Percentiles rank a stretch among this genome's conserved stretches.
Conservation (phyloP, 1,140 invertebrate genomes). For the Homarus americanus region DNA sequence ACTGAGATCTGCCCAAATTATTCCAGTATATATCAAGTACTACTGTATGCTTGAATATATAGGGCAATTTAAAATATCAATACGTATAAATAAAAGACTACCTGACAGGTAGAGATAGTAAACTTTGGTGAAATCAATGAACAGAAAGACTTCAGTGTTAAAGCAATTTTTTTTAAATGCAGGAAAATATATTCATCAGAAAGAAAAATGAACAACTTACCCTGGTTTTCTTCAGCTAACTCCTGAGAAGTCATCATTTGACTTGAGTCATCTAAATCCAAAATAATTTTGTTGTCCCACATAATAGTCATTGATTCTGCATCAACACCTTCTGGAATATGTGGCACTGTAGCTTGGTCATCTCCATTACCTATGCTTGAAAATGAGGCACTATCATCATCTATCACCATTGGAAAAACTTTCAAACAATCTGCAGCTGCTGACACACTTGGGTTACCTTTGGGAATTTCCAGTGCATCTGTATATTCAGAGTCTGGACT, state of each 20-base stretch:
- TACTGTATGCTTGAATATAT: too few species aligned
- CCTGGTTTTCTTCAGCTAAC: neutral
- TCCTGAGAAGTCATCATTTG: neutral
- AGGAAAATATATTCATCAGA: too few species aligned
- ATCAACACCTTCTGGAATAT: neutral
- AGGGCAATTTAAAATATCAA: too few species aligned
- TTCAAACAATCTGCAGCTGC: slow-evolving; percentile 64
- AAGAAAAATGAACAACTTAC: neutral
- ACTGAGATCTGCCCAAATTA: too few species aligned
- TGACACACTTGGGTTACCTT: slow-evolving; percentile 23
- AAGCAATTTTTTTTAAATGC: too few species aligned
- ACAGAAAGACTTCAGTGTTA: too few species aligned
- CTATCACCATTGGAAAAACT: slow-evolving; percentile 43
- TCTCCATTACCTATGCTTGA: neutral
- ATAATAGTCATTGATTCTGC: neutral
- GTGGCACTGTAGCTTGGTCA: neutral
- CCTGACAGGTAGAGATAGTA: too few species aligned
- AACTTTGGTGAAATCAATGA: too few species aligned
- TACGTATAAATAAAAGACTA: too few species aligned
- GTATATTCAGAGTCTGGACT: slow-evolving; percentile 66
- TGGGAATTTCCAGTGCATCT: slow-evolving; percentile 39
- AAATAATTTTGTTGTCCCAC: neutral
- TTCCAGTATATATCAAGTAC: too few species aligned
- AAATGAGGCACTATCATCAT: neutral
- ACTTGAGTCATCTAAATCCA: neutral